Base-by-base conservation (phyloP, 1,140 invertebrate genomes). In the Aphelinus atriplicis region DNA sequence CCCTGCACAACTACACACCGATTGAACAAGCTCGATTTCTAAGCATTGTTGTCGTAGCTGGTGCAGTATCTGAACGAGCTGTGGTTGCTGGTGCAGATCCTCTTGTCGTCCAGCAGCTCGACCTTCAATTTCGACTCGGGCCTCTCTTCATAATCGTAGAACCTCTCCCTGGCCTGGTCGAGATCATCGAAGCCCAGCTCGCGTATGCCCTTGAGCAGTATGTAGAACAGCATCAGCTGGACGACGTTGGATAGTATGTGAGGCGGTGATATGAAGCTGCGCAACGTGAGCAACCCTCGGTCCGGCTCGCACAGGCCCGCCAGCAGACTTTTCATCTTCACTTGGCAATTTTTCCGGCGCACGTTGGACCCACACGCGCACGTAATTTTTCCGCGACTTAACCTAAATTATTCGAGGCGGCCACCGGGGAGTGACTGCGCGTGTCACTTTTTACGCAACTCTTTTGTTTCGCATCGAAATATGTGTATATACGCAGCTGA, bases 131-230 rank as follows among this genome's bases (percentile, higher is more conserved):
- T 9, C 7, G 7, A 26, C 43, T 65, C 62, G 6, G 65, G 61
- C 9, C 58, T n/a, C 3, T 53, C 48, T 1, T 55, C 60, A 10
- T 51, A 51, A 3, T 67, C 47, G 69, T 68, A 71, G 10, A 50
- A 64, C 42, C 42, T 26, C 1, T 55, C 57, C 1, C 69, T 45
- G 1, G 72, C 60, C 9, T 45, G 9, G 48, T 77, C 63, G 9
- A 80, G 80, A 68, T 83, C 79, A 46, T 72, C 68, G 62, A 84
- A 85, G 55, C 78, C 75, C 45, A 83, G 71, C 42, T 82, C 79
- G 3, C 78, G 78, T 58, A 83, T 65, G 3, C 71, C 75, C 73
- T 84, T 83, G 0, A 83, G 73, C 56, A 82, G 53, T 2, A 80
- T n/a, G 67, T 81, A 80, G 7, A 80, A 80, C 1, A 83, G 55